Percentiles rank a stretch among this genome's conserved stretches.
Conservation (phyloP, 2,113 vertebrate species). For the Phoenicopterus ruber region DNA sequence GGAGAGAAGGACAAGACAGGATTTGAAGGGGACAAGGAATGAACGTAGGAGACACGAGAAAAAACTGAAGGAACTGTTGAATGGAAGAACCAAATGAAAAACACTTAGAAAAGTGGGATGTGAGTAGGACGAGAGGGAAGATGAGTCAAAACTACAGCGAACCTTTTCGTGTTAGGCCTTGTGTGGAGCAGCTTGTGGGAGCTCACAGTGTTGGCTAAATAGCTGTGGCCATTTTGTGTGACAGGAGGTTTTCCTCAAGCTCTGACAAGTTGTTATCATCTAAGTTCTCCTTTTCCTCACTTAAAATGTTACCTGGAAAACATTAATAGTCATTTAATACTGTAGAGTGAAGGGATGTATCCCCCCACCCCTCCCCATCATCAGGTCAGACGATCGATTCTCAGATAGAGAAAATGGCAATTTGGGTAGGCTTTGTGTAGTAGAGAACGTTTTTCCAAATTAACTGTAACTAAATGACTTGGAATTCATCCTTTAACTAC, state of each 20-base stretch:
- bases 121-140: not conserved
- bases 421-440: not conserved
- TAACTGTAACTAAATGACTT: slow-evolving; percentile 6
- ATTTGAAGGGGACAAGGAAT: not conserved
- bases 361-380: accelerated
- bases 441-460: not conserved
- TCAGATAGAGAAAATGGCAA: not conserved
- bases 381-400: not conserved
- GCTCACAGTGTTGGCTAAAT: not conserved
- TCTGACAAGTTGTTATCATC: not conserved
- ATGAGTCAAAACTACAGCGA: slow-evolving; percentile 1
- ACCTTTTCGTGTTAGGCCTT: not conserved
- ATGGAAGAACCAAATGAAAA: not conserved
- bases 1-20: not conserved
- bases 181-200: not conserved
- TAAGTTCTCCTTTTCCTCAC: not conserved
- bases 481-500: not conserved
- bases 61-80: not conserved
- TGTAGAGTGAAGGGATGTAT: not conserved
- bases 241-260: not conserved
- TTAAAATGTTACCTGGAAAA: not conserved
- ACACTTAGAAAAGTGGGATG: not conserved
- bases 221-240: not conserved
- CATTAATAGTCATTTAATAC: not conserved
- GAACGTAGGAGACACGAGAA: not conserved